These are phyloP conservation scores for Labeo calbasu DNA, from an alignment of 2,797 vertebrate species.

Conservation along the genomic window DNA sequence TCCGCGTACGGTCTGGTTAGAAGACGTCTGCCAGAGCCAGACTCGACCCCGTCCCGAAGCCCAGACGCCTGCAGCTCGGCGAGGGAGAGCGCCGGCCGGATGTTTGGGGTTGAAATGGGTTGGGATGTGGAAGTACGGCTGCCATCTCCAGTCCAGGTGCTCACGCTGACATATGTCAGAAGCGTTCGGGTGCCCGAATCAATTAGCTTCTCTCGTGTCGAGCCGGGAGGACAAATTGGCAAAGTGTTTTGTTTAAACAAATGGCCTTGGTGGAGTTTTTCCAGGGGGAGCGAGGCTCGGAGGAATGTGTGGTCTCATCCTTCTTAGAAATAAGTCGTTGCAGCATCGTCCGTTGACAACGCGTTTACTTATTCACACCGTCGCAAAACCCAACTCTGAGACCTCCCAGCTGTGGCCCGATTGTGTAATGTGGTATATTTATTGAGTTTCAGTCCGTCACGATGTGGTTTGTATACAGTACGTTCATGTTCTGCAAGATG, in stretches of 20 bases:
- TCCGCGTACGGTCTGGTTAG: constrained; percentile 53
- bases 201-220: constrained; percentile 55
- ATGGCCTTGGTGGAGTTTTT: constrained; percentile 50
- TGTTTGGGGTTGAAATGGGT: constrained; percentile 57
- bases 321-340: constrained; percentile 36
- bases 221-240: constrained; percentile 55
- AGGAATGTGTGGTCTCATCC: constrained; percentile 47
- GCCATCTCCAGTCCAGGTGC: constrained; percentile 62
- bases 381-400: neutral
- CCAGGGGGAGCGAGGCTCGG: constrained; percentile 28
- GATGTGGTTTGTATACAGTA: constrained; percentile 13
- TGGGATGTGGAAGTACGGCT: constrained; percentile 55
- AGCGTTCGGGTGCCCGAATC: constrained; percentile 53
- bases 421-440: neutral
- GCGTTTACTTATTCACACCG: constrained; percentile 31
- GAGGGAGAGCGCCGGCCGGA: constrained; percentile 41
- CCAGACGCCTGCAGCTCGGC: constrained; percentile 39
- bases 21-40: constrained; percentile 53
- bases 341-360: constrained; percentile 24
- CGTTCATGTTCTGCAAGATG: neutral
- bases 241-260: constrained; percentile 57
- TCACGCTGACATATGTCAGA: constrained; percentile 63
- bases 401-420: constrained; percentile 4
- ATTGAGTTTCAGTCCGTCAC: neutral
- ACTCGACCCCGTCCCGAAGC: constrained; percentile 36